Evolutionary conservation across 2,113 vertebrate species (phyloP), one percentile per base, ranked within the genome.

Genomic region (Malurus cyaneus): DNA sequence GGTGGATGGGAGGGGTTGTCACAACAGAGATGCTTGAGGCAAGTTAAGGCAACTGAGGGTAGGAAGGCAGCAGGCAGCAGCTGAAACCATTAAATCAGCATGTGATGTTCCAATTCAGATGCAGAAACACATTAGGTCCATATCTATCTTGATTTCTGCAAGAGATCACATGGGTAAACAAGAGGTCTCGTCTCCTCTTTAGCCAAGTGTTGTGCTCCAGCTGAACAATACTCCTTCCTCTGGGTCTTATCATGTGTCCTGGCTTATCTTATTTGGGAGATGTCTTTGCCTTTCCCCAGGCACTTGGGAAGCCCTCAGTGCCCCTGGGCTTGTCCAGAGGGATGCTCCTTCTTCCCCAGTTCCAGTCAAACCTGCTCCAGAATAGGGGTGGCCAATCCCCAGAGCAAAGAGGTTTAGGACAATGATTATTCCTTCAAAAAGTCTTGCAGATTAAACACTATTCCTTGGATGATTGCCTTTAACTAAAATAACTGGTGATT

Each of bases 241-340:
- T 78, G 49, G 21, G 14, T 84, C 36, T 72, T 76, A 76, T 11
- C 32, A 3, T 31, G 23, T 79, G 60, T 91, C 34, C 50, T 36
- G 69, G 14, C 54, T 95, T 85, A 78, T 72, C 70, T 76, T 36
- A 41, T 8, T 32, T 70, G 72, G 49, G 54, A 86, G 50, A 64
- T 7, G 80, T 54, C 47, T 80, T 73, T 88, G 25, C 21, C 54
- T 93, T 85, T 54, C 74, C 39, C 56, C 9, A 11, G 92, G 90
- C 0, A 0, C 60, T 70, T 25, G 54, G 23, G n/a, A 83, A 84
- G 71, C 57, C 52, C 52, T 85, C 0, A 0, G 3, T 59, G 49
- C 44, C 3, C 0, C 2, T 44, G 78, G 36, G 62, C 59, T 64
- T 69, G 59, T 18, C 77, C 2, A 0, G 36, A 86, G 34, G 67